Conservation (phyloP, 2,797 vertebrate genomes). For the Amniataba percoides region DNA sequence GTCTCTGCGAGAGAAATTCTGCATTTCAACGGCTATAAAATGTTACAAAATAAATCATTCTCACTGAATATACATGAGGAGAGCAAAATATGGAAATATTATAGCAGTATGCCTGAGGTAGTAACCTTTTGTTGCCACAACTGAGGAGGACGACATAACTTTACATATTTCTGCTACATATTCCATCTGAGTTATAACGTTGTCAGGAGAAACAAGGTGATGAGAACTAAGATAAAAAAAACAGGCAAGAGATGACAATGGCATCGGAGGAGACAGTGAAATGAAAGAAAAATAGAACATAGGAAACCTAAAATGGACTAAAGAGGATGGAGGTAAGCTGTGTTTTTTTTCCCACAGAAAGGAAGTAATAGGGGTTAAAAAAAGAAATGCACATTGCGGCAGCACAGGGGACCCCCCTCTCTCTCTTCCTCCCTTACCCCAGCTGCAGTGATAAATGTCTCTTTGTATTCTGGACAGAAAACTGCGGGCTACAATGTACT, state of each 20-base stretch:
- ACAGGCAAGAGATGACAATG: conserved; percentile 50
- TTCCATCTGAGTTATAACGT: conserved; percentile 70
- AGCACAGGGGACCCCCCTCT: conserved; percentile 65
- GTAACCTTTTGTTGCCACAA: conserved; percentile 85
- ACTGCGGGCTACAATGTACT: conserved; percentile 82
- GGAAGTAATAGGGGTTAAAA: conserved; percentile 80
- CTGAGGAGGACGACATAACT: conserved; percentile 73
- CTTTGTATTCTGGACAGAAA: conserved; percentile 86
- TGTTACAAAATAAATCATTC: conserved; percentile 74
- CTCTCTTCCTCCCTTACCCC: conserved; percentile 68
- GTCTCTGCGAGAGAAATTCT: conserved; percentile 33
- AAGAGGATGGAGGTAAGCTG: conserved; percentile 62
- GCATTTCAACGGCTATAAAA: conserved; percentile 68
- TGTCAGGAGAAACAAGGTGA: conserved; percentile 67
- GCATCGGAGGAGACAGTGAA: conserved; percentile 25
- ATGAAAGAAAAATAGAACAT: conserved; percentile 59
- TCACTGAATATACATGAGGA: conserved; percentile 81
- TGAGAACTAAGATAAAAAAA: conserved; percentile 52
- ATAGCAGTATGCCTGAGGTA: conserved; percentile 73
- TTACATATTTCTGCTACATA: conserved; percentile 72
- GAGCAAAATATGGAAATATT: conserved; percentile 78
- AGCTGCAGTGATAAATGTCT: conserved; percentile 89
- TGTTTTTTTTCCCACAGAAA: conserved; percentile 61
- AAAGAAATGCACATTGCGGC: conserved; percentile 70
- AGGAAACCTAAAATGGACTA: conserved; percentile 66